Base-by-base conservation (phyloP, 1,140 invertebrate species). In the Bombus superbus region DNA sequence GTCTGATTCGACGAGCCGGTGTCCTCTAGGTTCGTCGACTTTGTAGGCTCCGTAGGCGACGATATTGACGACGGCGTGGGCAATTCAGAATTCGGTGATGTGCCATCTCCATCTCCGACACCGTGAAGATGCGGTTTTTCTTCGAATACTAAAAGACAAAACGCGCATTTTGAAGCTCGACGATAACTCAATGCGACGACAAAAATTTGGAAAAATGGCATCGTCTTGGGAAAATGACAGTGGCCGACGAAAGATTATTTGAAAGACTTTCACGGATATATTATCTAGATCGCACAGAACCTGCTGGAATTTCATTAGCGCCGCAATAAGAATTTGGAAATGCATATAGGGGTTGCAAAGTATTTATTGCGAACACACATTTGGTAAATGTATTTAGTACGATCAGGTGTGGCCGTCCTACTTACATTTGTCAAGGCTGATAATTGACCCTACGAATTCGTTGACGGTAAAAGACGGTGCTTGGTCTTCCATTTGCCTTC, bases 381-480 rank as follows among this genome's bases (percentile, higher is more conserved):
- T 53, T 53, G 22, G 18, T 8, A 22, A 53, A 18, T 1, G 47
- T 22, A 53, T 53, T 53, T 22, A 18, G 5, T 47, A 47, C 0
- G 47, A 22, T 18, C 6, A 53, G 18, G 18, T 53, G 47, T 53
- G 47, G 32, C 32, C 32, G 32, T 22, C 1, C 47, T 53, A 95
- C 96, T 96, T 94, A 98, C 97, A 93, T 96, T 98, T 98, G 94
- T 98, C 98, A 87, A 98, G 96, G 91, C 98, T 98, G 88, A 98
- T 98, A 81, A 98, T 98, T 62, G 98, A 98, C 42, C 97, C 97
- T 66, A 98, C 97, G 75, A 98, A 96, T 93, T 98, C 97, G 88
- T 97, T 97, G 25, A 97, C 97, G 81, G 97, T 97, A 28, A 98
- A 95, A 47, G 95, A 94, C 11, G 97, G 96, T 83, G 97, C 96